phyloP scores from a whole-genome alignment of 2,797 vertebrate species.

The Taeniopygia guttata region DNA sequence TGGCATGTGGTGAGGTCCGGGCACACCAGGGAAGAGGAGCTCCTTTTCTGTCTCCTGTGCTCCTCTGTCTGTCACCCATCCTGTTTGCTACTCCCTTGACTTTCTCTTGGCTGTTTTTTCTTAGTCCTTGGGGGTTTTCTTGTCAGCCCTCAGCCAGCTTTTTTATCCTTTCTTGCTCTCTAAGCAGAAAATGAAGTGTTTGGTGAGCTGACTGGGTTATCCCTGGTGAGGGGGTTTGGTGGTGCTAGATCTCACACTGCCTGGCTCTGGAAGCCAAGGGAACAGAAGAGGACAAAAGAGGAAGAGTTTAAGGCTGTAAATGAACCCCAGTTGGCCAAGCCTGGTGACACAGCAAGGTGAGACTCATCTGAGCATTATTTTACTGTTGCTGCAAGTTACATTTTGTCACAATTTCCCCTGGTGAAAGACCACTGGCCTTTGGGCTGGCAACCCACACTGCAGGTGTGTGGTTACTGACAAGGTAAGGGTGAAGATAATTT shows the following conservation, averaged over 20 bases:
- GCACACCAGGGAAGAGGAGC: neutral
- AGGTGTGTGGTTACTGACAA: neutral
- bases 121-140: neutral
- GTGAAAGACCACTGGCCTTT: neutral
- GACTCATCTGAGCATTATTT: neutral
- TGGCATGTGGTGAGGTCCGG: neutral
- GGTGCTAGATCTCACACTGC: neutral
- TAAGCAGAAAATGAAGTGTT: neutral
- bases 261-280: neutral
- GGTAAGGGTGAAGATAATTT: neutral
- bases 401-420: neutral
- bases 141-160: neutral
- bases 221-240: neutral
- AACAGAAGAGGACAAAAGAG: neutral
- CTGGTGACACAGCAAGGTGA: constrained; percentile 3
- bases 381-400: neutral
- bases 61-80: neutral
- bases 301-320: neutral
- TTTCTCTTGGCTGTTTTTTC: neutral
- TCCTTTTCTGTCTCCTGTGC: neutral
- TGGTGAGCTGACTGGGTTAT: neutral
- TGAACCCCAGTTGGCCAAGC: neutral
- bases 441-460: neutral
- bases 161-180: neutral
- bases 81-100: neutral